These are phyloP conservation scores for Tenebrosternarchus preto DNA, from an alignment of 2,113 vertebrate species.

Conservation along the genomic window DNA sequence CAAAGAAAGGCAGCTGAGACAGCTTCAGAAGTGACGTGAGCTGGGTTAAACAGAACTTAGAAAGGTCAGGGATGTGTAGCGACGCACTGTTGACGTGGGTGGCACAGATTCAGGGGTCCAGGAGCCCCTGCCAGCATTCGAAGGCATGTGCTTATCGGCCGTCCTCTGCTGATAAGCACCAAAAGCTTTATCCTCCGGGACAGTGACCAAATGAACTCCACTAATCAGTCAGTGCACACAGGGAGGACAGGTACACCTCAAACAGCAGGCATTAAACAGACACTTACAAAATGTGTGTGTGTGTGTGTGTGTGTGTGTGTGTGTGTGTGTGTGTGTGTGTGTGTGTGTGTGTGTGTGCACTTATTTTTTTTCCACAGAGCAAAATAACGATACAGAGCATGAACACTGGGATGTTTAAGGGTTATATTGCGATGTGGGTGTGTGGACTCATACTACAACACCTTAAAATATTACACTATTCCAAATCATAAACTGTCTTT, in stretches of 20 bases:
- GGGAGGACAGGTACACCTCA: conserved; percentile 16
- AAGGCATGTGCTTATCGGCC: background rate
- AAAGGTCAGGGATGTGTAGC: conserved; percentile 54
- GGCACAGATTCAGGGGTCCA: background rate
- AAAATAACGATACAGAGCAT: too few relatives aligned
- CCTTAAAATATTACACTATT: too few relatives aligned
- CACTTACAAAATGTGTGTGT: conserved; percentile 10
- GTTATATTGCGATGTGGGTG: too few relatives aligned
- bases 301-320: conserved; percentile 6
- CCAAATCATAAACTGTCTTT: too few relatives aligned
- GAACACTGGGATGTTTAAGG: too few relatives aligned
- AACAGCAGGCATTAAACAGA: background rate
- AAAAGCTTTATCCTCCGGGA: conserved; percentile 16
- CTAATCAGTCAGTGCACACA: conserved; percentile 20
- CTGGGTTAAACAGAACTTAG: conserved; percentile 59
- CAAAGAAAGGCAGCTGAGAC: background rate
- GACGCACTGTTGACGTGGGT: conserved; percentile 28
- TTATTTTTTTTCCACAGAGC: too few relatives aligned
- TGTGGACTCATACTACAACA: too few relatives aligned
- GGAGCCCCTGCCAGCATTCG: background rate
- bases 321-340: background rate
- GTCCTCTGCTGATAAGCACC: conserved; percentile 28
- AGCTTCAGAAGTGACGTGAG: conserved; percentile 17
- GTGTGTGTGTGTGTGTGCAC: background rate
- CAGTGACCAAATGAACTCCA: background rate